Evolutionary conservation across 2,797 vertebrate species (phyloP), one percentile per base, ranked within the genome.

Genomic region (Serranus cabrilla): DNA sequence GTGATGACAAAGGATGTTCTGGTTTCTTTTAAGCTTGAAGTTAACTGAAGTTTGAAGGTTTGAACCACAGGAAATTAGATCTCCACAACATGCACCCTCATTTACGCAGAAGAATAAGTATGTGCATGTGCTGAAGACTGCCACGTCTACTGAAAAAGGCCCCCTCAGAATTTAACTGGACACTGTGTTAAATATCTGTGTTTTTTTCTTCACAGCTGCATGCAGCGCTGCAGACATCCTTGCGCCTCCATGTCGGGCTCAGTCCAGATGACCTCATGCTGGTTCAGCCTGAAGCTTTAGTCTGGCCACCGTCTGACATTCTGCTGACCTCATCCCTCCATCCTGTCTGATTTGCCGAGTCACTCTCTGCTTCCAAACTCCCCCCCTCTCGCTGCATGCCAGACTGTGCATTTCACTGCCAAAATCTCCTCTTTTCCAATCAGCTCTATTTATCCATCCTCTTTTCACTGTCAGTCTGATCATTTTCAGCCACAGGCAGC

Each of bases 301-400:
- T 88, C 80, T 86, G 80, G 83, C 60, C 72, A 73, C 34, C 11
- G 73, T 81, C 89, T 57, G 81, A 83, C 80, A 67, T 82, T 81
- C 71, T 80, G 77, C 81, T 74, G 79, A 86, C 77, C 79, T 74
- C 76, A 52, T 43, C 0, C 70, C 46, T 23, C 63, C 34, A 2
- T 34, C 60, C 78, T 16, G 39, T 49, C 56, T 13, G 17, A 45
- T 82, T 58, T 84, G 81, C 75, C 1, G 23, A 78, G 60, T 85
- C 86, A 86, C 64, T 40, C 59, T 74, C 57, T 54, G 60, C 65
- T 27, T 31, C 52, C 21, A 9, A 34, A 12, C 12, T 14, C 10
- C 11, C 23, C 62, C 21, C 56, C 31, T n/a, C 12, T 59, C 47
- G 9, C 21, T 66, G 2, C 0, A 11, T 43, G 47, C n/a, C 55